These are phyloP conservation scores for Terrapene triunguis DNA, from an alignment of 2,113 vertebrate species.

Conservation along the genomic window DNA sequence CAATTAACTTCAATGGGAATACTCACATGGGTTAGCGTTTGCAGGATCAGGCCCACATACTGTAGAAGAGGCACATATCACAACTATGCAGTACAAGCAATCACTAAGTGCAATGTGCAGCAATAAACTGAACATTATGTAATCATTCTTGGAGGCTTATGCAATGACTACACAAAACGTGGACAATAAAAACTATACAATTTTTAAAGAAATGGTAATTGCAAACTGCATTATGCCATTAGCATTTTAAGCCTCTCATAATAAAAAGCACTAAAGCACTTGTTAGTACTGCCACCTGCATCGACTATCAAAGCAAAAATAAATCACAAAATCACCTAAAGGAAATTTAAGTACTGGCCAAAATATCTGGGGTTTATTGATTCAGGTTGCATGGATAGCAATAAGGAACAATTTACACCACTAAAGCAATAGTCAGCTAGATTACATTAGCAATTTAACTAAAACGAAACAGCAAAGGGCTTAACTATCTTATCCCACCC, in stretches of 20 bases:
- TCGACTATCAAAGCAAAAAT: background rate
- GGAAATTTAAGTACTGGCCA: background rate
- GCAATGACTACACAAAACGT: background rate
- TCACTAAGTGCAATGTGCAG: background rate
- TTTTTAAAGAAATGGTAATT: background rate
- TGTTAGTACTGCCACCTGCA: background rate
- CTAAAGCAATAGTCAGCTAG: constrained; percentile 21
- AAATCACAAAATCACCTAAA: background rate
- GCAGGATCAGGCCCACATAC: background rate
- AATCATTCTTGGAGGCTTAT: background rate
- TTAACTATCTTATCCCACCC: background rate
- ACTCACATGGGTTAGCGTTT: background rate
- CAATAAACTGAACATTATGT: background rate
- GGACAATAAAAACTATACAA: background rate
- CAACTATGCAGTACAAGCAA: background rate
- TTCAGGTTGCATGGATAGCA: background rate
- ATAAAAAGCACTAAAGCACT: background rate
- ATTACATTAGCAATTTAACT: constrained; percentile 1
- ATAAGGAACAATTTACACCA: background rate
- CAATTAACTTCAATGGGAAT: background rate
- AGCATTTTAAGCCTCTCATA: background rate
- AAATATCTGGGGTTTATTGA: background rate
- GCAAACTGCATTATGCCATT: background rate
- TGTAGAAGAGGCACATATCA: background rate
- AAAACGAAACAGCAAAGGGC: constrained; percentile 28